A percentile compares a stretch with the other conserved stretches of the same genome.
phyloP scores from a whole-genome alignment of 1,140 invertebrate species.

The Drosophila burlai region DNA sequence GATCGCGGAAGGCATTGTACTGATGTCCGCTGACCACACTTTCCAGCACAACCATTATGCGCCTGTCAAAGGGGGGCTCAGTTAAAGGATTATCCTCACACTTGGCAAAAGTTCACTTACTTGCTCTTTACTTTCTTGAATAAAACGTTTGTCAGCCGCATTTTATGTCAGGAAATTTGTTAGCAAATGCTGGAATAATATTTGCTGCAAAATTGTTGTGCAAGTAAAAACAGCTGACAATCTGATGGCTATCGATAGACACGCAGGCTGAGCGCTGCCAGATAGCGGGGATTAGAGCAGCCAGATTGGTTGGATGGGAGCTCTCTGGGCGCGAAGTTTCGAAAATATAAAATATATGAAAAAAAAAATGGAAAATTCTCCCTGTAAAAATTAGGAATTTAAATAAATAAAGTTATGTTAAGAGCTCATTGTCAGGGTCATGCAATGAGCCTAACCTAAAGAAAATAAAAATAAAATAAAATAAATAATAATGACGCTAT shows the following conservation, averaged over 20 bases:
- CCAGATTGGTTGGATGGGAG: not conserved
- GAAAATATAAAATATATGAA: not conserved
- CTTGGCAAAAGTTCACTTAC: constrained; percentile 41
- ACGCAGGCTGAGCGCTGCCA: not conserved
- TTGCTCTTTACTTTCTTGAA: constrained; percentile 79
- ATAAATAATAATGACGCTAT: too few relatives aligned
- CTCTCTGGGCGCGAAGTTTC: not conserved
- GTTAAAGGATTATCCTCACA: constrained; percentile 47
- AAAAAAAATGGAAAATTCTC: too few relatives aligned
- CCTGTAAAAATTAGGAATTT: too few relatives aligned
- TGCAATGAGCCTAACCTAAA: too few relatives aligned
- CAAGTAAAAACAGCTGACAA: constrained; percentile 24
- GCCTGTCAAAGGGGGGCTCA: constrained; percentile 82
- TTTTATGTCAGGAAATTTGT: constrained; percentile 24
- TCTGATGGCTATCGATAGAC: constrained; percentile 4
- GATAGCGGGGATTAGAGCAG: not conserved
- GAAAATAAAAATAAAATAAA: too few relatives aligned
- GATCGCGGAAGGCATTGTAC: constrained; percentile 88
- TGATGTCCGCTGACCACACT: constrained; percentile 92
- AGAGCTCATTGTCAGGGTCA: too few relatives aligned
- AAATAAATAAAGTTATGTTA: too few relatives aligned
- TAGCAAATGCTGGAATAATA: constrained; percentile 4
- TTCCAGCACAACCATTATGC: constrained; percentile 91
- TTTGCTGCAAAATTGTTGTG: constrained; percentile 31
- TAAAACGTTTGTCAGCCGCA: constrained; percentile 67